phyloP scores from a whole-genome alignment of 2,797 vertebrate species.

The Poeciliopsis turneri region DNA sequence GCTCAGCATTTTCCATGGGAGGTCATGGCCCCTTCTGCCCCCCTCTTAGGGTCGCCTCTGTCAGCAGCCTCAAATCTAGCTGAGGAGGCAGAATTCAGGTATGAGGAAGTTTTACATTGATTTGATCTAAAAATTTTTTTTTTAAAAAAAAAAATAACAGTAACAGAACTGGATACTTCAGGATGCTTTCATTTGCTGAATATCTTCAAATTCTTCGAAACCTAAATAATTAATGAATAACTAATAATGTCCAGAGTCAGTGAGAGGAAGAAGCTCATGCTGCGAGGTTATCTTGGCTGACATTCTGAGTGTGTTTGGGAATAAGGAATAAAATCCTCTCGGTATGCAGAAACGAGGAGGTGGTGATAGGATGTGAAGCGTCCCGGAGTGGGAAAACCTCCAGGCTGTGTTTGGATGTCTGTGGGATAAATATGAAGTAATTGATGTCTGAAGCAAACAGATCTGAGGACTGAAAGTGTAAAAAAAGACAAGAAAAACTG shows the following conservation, averaged over 20 bases:
- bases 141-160: neutral
- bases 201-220: neutral
- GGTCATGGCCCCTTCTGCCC: too few relatives aligned
- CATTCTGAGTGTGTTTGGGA: neutral
- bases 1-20: neutral
- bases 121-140: neutral
- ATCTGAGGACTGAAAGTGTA: neutral
- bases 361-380: neutral
- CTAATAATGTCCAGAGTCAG: neutral
- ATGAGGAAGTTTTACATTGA: neutral
- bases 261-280: neutral
- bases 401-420: slow-evolving; percentile 13
- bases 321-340: neutral
- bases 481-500: too few relatives aligned
- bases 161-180: neutral
- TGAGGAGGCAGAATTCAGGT: neutral
- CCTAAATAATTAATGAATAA: neutral
- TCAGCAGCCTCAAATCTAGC: neutral
- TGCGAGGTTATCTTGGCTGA: neutral
- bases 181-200: neutral
- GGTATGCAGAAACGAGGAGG: slow-evolving; percentile 13
- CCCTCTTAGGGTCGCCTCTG: too few relatives aligned
- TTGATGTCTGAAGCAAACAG: neutral
- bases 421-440: slow-evolving; percentile 6
- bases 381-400: neutral